Percentiles rank a stretch among this genome's conserved stretches.
These are phyloP conservation scores for Aporophyla nigra DNA, from an alignment of 2,888 invertebrate genomes.

Conservation along the genomic window DNA sequence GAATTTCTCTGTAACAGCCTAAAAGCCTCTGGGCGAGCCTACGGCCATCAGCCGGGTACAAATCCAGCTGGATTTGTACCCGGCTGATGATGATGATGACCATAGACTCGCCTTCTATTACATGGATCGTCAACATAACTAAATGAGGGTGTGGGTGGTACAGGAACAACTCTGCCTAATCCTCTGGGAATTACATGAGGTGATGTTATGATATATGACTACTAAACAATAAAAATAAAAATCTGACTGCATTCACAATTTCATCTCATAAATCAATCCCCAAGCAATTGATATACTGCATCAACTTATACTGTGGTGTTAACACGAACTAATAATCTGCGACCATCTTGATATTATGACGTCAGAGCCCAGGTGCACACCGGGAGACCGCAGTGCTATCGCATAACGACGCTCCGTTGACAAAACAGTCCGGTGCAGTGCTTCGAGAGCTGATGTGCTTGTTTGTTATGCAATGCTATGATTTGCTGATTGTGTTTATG, in stretches of 20 bases:
- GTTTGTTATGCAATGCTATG: slow-evolving; percentile 7
- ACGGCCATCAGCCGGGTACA: too few relatives aligned
- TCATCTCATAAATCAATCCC: background rate
- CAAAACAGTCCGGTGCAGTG: slow-evolving; percentile 35
- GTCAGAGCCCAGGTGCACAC: slow-evolving; percentile 56
- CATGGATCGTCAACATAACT: background rate
- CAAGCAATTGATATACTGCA: slow-evolving; percentile 4
- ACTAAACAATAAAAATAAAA: background rate
- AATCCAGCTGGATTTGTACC: background rate
- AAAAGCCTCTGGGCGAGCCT: background rate
- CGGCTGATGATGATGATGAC: too few relatives aligned
- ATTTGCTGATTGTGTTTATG: slow-evolving; percentile 17
- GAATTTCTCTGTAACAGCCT: too few relatives aligned
- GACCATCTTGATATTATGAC: slow-evolving; percentile 57
- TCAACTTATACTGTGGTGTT: background rate
- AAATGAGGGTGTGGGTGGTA: background rate
- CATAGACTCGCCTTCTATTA: background rate
- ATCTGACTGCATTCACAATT: background rate
- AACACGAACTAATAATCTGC: slow-evolving; percentile 49
- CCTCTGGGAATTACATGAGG: background rate
- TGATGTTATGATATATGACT: background rate
- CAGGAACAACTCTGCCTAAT: background rate
- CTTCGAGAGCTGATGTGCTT: slow-evolving; percentile 11
- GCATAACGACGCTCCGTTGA: slow-evolving; percentile 32
- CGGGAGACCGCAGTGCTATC: slow-evolving; percentile 46